Evolutionary conservation across 2,113 vertebrate species (phyloP).

Genomic region (Lophochroa leadbeateri): DNA sequence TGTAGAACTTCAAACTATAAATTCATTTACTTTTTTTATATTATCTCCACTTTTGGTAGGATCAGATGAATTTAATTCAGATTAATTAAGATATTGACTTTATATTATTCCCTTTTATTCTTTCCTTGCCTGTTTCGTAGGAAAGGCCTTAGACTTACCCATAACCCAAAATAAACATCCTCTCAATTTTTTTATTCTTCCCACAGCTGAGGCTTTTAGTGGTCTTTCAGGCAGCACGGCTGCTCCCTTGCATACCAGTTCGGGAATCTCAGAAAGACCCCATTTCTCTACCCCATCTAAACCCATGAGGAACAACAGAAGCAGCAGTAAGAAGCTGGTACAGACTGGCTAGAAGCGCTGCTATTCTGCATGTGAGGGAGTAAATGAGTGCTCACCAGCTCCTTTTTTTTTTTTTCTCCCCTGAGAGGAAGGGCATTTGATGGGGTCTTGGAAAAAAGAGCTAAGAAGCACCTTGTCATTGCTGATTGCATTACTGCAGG

Average conservation of each 20-base stretch:
- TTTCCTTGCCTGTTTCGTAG: neutral
- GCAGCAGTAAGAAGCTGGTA: neutral
- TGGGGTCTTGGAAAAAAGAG: neutral
- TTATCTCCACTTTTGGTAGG: neutral
- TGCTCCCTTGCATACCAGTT: neutral
- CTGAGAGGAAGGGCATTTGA: neutral
- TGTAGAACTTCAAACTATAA: neutral
- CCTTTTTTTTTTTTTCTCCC: rapidly evolving
- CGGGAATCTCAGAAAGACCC: neutral
- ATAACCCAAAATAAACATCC: neutral
- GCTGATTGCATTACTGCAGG: neutral
- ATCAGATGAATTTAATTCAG: neutral
- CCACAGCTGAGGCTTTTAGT: neutral
- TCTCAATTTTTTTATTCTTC: neutral
- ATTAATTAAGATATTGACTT: neutral
- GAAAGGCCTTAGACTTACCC: neutral
- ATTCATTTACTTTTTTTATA: neutral
- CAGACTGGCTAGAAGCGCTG: neutral
- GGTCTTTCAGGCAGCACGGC: neutral
- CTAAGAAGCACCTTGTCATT: neutral
- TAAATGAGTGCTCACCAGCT: neutral
- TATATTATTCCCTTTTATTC: neutral
- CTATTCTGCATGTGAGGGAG: neutral
- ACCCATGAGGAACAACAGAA: neutral
- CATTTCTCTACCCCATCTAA: neutral